Evolutionary conservation across 1,140 invertebrate genomes (phyloP).

Genomic region (Nebria ingens): DNA sequence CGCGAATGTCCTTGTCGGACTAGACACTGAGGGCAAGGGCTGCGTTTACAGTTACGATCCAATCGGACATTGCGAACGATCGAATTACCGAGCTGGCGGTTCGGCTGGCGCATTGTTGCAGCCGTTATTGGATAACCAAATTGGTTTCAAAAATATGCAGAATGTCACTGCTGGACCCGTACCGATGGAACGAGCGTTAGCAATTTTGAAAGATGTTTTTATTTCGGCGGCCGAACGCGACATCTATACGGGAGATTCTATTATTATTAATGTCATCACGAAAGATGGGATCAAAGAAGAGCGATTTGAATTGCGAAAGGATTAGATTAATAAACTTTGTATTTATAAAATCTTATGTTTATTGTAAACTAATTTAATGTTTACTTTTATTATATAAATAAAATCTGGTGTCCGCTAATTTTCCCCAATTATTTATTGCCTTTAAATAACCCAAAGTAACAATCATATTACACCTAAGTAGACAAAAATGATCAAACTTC

Average conservation of each 20-base stretch:
- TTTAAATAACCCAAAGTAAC: too few relatives aligned
- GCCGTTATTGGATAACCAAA: constrained; percentile 81
- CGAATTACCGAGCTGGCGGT: constrained; percentile 72
- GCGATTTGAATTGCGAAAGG: constrained; percentile 60
- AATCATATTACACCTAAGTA: too few relatives aligned
- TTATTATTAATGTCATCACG: constrained; percentile 83
- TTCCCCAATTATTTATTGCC: too few relatives aligned
- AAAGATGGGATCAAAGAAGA: constrained; percentile 72
- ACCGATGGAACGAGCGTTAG: constrained; percentile 66
- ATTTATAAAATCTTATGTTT: background rate
- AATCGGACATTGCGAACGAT: constrained; percentile 83
- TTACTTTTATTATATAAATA: background rate
- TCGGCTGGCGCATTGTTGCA: constrained; percentile 70
- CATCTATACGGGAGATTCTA: constrained; percentile 90
- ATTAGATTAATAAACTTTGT: constrained; percentile 45
- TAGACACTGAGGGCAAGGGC: constrained; percentile 81
- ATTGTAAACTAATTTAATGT: background rate
- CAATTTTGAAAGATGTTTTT: constrained; percentile 88
- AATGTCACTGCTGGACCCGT: constrained; percentile 45
- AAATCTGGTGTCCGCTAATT: too few relatives aligned
- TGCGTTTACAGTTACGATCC: constrained; percentile 94
- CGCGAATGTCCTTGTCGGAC: constrained; percentile 86
- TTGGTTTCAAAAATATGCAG: constrained; percentile 80
- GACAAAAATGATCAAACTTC: too few relatives aligned
- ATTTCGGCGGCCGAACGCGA: constrained; percentile 95